Percentiles rank a stretch among this genome's conserved stretches.
Conservation (phyloP, 2,888 invertebrate genomes). For the Agrotis puta region DNA sequence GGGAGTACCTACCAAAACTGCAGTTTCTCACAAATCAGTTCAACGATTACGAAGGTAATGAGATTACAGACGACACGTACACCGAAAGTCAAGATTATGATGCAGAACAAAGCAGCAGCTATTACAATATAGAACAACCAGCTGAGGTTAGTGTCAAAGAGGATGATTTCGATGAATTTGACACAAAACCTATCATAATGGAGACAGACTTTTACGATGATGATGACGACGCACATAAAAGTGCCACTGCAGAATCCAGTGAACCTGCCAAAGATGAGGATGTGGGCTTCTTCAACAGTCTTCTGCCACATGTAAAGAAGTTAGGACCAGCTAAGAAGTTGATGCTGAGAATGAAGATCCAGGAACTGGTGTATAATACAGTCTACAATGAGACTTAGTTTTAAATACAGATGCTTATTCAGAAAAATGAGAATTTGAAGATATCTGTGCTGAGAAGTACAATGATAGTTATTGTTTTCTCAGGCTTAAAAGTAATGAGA, state of each 20-base stretch:
- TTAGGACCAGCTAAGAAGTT: slow-evolving; percentile 86
- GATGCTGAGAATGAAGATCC: slow-evolving; percentile 88
- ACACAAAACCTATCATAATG: slow-evolving; percentile 87
- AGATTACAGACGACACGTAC: slow-evolving; percentile 74
- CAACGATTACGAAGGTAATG: slow-evolving; percentile 84
- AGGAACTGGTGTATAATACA: slow-evolving; percentile 87
- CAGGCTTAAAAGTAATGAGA: no score
- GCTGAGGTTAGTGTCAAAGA: slow-evolving; percentile 76
- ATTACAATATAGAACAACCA: slow-evolving; percentile 75
- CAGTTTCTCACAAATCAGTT: slow-evolving; percentile 87
- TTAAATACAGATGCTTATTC: slow-evolving; percentile 19
- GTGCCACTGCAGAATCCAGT: slow-evolving; percentile 63
- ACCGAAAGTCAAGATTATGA: slow-evolving; percentile 77
- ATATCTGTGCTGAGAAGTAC: not conserved
- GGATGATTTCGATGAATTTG: slow-evolving; percentile 88
- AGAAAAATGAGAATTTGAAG: slow-evolving; percentile 22
- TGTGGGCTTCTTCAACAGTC: slow-evolving; percentile 87
- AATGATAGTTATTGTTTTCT: no score
- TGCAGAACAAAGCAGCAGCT: slow-evolving; percentile 76
- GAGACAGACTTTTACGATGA: slow-evolving; percentile 88
- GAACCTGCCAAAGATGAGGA: slow-evolving; percentile 85
- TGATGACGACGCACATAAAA: slow-evolving; percentile 83
- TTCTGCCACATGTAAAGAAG: slow-evolving; percentile 87
- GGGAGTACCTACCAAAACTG: slow-evolving; percentile 85
- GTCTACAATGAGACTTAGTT: slow-evolving; percentile 83